These are phyloP conservation scores for Oxyruncus cristatus DNA, from an alignment of 2,113 vertebrate species.

Conservation along the genomic window DNA sequence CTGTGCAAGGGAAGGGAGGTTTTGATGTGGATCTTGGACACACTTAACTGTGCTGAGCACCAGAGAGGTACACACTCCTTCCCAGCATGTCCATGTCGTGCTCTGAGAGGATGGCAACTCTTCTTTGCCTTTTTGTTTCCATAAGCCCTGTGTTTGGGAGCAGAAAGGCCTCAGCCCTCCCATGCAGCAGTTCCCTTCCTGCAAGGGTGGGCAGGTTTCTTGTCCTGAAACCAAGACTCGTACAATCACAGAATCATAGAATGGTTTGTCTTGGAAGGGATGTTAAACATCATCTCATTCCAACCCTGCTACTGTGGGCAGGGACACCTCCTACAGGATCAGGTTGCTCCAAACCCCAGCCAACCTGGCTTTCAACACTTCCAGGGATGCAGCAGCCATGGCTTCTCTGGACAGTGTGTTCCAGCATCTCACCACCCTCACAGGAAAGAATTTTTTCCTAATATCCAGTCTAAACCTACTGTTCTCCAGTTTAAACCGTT, in stretches of 20 bases:
- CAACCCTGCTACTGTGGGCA: neutral
- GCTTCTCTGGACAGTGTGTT: neutral
- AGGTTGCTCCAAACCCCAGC: neutral
- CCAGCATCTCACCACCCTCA: accelerated
- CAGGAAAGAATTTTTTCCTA: neutral
- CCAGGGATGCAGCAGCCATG: neutral
- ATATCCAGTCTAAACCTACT: neutral
- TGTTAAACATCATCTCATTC: too few species aligned
- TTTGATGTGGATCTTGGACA: accelerated
- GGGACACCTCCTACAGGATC: neutral
- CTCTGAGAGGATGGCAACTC: neutral
- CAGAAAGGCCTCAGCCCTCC: neutral
- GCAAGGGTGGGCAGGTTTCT: neutral
- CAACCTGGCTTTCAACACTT: neutral
- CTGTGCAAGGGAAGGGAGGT: neutral
- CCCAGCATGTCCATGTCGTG: accelerated
- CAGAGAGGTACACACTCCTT: neutral
- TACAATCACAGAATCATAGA: neutral
- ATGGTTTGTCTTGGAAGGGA: neutral
- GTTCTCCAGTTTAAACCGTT: neutral
- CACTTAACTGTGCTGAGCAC: neutral
- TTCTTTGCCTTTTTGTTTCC: neutral
- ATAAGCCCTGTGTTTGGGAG: neutral
- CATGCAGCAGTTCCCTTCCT: neutral
- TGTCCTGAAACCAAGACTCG: neutral